Percentiles rank a stretch among this genome's conserved stretches.
Evolutionary conservation across 2,797 vertebrate genomes (phyloP).

Genomic region (Nasua narica): DNA sequence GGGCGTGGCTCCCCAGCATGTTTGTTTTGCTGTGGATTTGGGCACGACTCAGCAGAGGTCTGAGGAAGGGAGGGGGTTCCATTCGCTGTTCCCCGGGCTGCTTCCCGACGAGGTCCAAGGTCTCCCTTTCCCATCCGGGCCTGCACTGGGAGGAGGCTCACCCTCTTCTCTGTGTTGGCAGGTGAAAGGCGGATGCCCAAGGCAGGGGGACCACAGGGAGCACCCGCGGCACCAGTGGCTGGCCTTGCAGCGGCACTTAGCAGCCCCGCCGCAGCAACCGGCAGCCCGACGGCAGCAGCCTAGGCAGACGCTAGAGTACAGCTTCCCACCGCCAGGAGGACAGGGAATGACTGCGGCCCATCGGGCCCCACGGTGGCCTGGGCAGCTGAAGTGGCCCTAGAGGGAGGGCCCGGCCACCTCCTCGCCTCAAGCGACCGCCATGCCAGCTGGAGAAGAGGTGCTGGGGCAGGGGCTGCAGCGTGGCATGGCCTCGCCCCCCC

Average conservation of each 20-base stretch:
- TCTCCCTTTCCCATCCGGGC: conserved; percentile 34
- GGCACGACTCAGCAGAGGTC: conserved; percentile 61
- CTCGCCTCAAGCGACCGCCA: conserved; percentile 75
- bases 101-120: background rate
- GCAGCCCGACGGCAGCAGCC: conserved; percentile 74
- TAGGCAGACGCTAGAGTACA: conserved; percentile 33
- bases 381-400: conserved; percentile 74
- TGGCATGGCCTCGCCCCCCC: conserved; percentile 46
- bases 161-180: conserved; percentile 78
- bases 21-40: conserved; percentile 74
- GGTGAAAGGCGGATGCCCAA: conserved; percentile 80
- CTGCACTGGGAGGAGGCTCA: conserved; percentile 61
- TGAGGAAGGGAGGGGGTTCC: conserved; percentile 46
- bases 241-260: conserved; percentile 72
- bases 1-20: conserved; percentile 46
- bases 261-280: conserved; percentile 80
- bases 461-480: conserved; percentile 73
- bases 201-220: conserved; percentile 74
- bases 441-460: conserved; percentile 79
- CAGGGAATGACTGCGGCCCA: conserved; percentile 77
- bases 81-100: conserved; percentile 42
- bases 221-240: conserved; percentile 45
- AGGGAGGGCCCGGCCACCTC: conserved; percentile 77
- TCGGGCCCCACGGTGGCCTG: conserved; percentile 64
- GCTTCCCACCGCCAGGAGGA: conserved; percentile 74